phyloP scores from a whole-genome alignment of 2,888 invertebrate genomes.

The Encarsia formosa region DNA sequence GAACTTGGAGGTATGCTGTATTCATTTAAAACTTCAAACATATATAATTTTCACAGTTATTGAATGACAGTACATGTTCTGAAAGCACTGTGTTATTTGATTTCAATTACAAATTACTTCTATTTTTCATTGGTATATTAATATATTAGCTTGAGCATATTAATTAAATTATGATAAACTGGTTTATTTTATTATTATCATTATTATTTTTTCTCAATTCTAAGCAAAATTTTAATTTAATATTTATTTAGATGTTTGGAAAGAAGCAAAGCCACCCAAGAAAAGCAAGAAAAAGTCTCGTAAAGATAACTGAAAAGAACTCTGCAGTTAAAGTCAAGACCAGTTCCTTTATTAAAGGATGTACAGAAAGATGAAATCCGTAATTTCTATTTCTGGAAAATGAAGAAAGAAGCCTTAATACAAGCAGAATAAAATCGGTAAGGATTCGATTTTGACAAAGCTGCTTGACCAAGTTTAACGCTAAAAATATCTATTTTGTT shows the following conservation, averaged over 20 bases:
- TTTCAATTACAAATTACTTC: neutral
- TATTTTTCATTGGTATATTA: too few relatives aligned
- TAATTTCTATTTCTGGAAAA: constrained; percentile 14
- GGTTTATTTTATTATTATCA: neutral
- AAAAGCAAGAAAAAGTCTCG: constrained; percentile 75
- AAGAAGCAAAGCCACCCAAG: constrained; percentile 68
- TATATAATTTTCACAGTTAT: neutral
- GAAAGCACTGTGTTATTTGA: neutral
- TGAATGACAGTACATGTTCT: too few relatives aligned
- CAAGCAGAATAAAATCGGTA: constrained; percentile 4
- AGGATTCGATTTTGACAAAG: too few relatives aligned
- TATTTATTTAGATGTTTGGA: constrained; percentile 62
- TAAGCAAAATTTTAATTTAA: neutral
- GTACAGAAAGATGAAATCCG: constrained; percentile 4
- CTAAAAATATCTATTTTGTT: neutral
- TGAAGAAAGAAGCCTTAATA: constrained; percentile 10
- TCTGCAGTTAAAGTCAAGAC: constrained; percentile 2
- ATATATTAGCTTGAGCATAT: too few relatives aligned
- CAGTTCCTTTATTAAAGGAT: constrained; percentile 20
- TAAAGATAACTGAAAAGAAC: constrained; percentile 61
- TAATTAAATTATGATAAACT: too few relatives aligned
- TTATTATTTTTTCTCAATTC: neutral
- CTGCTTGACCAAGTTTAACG: neutral
- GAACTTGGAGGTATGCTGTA: constrained; percentile 58
- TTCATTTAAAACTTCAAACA: constrained; percentile 2